Conservation (phyloP, 2,113 vertebrate genomes). For the Ictalurus furcatus region DNA sequence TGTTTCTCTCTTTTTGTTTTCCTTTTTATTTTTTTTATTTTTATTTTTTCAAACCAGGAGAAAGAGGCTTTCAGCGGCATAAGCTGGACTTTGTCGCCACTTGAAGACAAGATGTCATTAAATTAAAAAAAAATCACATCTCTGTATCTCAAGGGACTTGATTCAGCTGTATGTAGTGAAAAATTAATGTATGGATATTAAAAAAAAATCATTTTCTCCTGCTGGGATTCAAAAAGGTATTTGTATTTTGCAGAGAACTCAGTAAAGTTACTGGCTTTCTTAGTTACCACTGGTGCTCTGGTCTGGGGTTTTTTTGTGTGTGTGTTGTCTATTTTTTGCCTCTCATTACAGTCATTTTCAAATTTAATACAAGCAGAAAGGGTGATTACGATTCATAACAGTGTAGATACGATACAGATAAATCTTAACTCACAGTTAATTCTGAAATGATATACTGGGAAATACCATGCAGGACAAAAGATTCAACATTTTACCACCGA, state of each 20-base stretch:
- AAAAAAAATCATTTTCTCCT: constrained; percentile 87
- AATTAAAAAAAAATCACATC: constrained; percentile 86
- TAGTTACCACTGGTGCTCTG: constrained; percentile 87
- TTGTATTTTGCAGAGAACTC: constrained; percentile 99
- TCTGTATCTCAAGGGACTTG: constrained; percentile 98
- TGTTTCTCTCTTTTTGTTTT: constrained; percentile 43
- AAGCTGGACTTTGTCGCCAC: constrained; percentile 99
- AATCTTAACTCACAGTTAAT: background rate
- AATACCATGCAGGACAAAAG: background rate
- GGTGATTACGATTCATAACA: background rate
- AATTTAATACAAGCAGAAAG: background rate
- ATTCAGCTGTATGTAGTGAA: constrained; percentile 98
- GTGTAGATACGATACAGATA: background rate
- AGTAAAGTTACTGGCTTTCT: constrained; percentile 99
- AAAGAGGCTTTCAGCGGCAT: constrained; percentile 95
- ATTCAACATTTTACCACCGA: background rate
- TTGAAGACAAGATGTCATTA: constrained; percentile 96
- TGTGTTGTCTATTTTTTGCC: constrained; percentile 53
- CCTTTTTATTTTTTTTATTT: constrained; percentile 39
- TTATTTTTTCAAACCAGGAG: constrained; percentile 76
- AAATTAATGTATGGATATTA: constrained; percentile 77
- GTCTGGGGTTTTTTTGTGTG: constrained; percentile 79
- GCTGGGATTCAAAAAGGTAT: constrained; percentile 88
- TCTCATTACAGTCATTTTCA: background rate
- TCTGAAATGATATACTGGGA: background rate